Percentiles rank a stretch among this genome's conserved stretches.
These are phyloP conservation scores for Parotia lawesii DNA, from an alignment of 2,113 vertebrate genomes.

Conservation along the genomic window DNA sequence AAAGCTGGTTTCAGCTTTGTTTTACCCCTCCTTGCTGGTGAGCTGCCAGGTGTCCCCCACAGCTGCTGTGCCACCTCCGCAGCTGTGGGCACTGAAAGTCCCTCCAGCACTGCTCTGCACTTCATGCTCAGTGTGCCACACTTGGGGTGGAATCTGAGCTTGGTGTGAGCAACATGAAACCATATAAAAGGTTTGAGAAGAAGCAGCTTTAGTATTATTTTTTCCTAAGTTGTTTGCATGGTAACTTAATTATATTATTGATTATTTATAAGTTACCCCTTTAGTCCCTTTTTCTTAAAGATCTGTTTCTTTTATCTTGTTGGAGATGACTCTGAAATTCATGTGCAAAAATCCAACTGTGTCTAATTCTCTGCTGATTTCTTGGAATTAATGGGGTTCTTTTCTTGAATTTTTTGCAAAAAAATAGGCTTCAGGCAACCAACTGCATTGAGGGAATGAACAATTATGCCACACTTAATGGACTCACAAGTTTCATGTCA, in stretches of 20 bases:
- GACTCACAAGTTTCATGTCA: background rate
- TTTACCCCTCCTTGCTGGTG: background rate
- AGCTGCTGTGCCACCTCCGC: background rate
- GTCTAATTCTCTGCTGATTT: background rate
- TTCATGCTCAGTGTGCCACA: background rate
- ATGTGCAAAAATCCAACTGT: background rate
- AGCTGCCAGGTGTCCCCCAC: background rate
- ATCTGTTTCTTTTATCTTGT: background rate
- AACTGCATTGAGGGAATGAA: background rate
- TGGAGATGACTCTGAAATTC: background rate
- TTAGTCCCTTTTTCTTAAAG: background rate
- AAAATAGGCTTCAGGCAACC: background rate
- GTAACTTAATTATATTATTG: background rate
- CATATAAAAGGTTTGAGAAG: background rate
- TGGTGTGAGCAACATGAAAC: background rate
- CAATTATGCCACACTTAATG: background rate
- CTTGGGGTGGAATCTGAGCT: background rate
- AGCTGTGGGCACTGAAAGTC: background rate
- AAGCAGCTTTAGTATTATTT: background rate
- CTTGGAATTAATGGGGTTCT: background rate
- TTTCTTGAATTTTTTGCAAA: background rate
- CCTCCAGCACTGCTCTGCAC: background rate
- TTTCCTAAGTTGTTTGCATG: background rate
- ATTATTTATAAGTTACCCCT: background rate
- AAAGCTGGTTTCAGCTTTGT: background rate